Percentiles rank a stretch among this genome's conserved stretches.
Evolutionary conservation across 2,113 vertebrate species (phyloP).

Genomic region (Limnothrissa miodon): DNA sequence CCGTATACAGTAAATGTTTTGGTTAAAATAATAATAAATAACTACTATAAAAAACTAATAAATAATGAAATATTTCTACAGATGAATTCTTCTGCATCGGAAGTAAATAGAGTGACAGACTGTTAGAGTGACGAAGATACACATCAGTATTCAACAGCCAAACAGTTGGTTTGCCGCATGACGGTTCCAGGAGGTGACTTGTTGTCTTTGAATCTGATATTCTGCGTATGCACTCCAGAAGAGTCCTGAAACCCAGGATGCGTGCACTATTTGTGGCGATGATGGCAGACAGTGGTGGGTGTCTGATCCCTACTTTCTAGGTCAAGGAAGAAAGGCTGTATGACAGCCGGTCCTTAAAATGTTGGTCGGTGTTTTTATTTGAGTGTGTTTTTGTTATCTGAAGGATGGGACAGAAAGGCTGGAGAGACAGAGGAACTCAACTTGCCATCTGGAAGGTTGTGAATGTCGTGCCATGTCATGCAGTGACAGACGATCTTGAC

Average conservation of each 20-base stretch:
- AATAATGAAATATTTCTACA: neutral
- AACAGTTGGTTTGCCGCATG: neutral
- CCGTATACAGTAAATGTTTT: neutral
- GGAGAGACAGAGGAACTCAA: neutral
- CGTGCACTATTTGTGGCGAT: slow-evolving; percentile 8
- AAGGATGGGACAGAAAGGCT: neutral
- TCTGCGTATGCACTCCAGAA: neutral
- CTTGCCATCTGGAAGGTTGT: neutral
- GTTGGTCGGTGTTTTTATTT: neutral
- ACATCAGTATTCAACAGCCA: neutral
- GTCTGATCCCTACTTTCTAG: slow-evolving; percentile 28
- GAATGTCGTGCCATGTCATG: neutral
- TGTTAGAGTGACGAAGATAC: neutral
- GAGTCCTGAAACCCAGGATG: neutral
- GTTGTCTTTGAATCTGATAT: neutral
- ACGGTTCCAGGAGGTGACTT: neutral
- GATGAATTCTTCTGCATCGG: neutral
- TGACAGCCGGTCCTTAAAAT: neutral
- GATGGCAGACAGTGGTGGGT: slow-evolving; percentile 2
- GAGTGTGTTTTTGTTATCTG: neutral
- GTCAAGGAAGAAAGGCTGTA: slow-evolving; percentile 16
- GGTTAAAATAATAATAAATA: neutral
- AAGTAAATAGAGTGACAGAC: neutral
- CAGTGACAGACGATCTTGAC: neutral
- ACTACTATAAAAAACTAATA: neutral